A percentile compares a stretch with the other conserved stretches of the same genome.
These are phyloP conservation scores for Muricea muricata DNA, from an alignment of 92 coral and sea anemone genomes.

Conservation along the genomic window DNA sequence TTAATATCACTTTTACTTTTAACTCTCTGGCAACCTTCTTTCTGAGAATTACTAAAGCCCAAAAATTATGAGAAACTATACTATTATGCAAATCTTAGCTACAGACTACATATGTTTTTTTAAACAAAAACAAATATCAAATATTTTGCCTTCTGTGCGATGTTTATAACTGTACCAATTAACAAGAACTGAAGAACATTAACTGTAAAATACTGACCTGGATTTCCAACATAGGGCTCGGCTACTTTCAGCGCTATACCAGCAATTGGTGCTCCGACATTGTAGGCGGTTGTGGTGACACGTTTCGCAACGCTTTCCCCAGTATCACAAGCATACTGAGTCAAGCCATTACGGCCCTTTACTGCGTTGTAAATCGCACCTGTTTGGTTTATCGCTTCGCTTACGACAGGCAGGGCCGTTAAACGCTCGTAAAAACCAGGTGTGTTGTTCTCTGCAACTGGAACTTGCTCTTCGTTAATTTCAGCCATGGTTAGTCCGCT, in stretches of 20 bases:
- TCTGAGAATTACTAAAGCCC: not conserved
- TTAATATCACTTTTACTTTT: too few species aligned
- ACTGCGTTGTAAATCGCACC: constrained; percentile 79
- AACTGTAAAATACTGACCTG: constrained; percentile 60
- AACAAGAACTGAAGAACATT: too few species aligned
- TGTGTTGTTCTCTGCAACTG: constrained; percentile 1
- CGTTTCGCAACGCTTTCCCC: constrained; percentile 88
- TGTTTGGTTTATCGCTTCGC: constrained; percentile 87
- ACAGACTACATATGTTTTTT: too few species aligned
- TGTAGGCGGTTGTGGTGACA: constrained; percentile 85
- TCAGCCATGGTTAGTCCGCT: not conserved
- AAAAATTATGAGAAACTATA: too few species aligned
- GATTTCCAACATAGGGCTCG: constrained; percentile 88
- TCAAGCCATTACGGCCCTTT: constrained; percentile 79
- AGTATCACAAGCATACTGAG: constrained; percentile 90
- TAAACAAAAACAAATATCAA: too few species aligned
- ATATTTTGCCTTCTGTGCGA: too few species aligned
- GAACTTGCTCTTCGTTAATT: not conserved
- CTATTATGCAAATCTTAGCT: not conserved
- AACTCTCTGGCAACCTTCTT: not conserved
- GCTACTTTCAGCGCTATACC: constrained; percentile 78
- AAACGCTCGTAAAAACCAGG: constrained; percentile 63
- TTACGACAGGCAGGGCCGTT: constrained; percentile 87
- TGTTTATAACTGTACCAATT: too few species aligned
- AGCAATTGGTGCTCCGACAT: constrained; percentile 73